Base-by-base conservation (phyloP, 2,888 invertebrate genomes). In the Macrosiphum euphorbiae region DNA sequence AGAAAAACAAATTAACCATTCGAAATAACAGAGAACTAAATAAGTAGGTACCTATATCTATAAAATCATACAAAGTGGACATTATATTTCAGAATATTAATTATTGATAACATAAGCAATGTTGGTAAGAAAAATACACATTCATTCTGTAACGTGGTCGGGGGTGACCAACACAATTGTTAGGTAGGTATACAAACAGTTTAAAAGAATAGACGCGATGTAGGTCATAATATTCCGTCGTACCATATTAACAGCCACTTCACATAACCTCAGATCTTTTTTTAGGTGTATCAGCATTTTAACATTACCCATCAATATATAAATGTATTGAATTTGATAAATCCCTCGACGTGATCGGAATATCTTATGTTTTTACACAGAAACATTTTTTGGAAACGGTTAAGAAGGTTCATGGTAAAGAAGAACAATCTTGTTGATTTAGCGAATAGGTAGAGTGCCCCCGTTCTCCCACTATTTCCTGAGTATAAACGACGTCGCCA, bases 391-490 rank as follows among this genome's bases (percentile, higher is more conserved):
- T 35, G 35, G 35, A 8, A 35, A 55, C 26, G 88, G 52, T 52
- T 52, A 10, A n/a, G 8, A 52, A 41, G 35, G 92, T 26, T 78
- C 20, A 41, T 78, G 35, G 78, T 78, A 52, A 20, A 52, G 4
- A 26, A 50, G 44, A 58, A 35, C 58, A 89, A 93, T 58, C 84
- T 89, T 58, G 85, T 89, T 85, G 93, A 93, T 93, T 93, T 85
- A 52, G 78, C 78, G 61, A 50, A 87, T n/a, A 87, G 35, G 61
- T 87, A 50, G 26, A 55, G 41, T 10, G 52, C n/a, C 13, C 28
- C 13, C 28, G 44, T 26, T 16, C n/a, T 50, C 52, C 52, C 84
- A 8, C n/a, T 8, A 28, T 28, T n/a, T 7, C 35, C 47, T 13
- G n/a, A 86, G 20, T 44, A 85, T 86, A 87, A 87, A 92, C 61